Evolutionary conservation across 2,888 invertebrate genomes (phyloP), one percentile per base, ranked within the genome.

Genomic region (Megaustenia siamemsis): DNA sequence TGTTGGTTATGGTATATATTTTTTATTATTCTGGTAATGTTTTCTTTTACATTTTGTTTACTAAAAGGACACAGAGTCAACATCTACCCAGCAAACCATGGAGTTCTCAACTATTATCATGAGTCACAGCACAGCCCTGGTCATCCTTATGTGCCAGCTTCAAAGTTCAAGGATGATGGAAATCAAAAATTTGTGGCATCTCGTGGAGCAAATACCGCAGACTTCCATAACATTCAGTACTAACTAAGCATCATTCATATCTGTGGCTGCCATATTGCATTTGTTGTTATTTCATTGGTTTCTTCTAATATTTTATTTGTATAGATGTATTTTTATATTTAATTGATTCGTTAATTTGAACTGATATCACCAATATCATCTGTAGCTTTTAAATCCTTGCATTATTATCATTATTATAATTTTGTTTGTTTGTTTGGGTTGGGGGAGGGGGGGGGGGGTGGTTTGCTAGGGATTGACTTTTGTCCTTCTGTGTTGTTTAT

Each of bases 31-130:
- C 6, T 73, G 43, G 21, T 43, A 5, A n/a, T 38, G 1, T 60
- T 12, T 24, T 60, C 60, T 10, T 45, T 45, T 10, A 45, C 12
- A 12, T 18, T 18, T 73, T 73, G 24, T 75, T 49, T 75, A 2
- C 24, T 53, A 32, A 28, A 68, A 85, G 85, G 85, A 53, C 85
- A 85, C 73, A 73, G 85, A 53, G 85, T 85, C 21, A 85, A 85
- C 43, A 85, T 85, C 15, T 85, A 85, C 80, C 85, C 85, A 68
- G 77, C 75, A 28, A 77, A 43, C 43, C 85, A 85, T 32, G 85
- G 81, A n/a, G 81, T 68, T 18, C 53, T 66, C 76, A 85, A 76
- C 81, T 81, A 81, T 40, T 85, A 85, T 69, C 71, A 66, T 10
- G 85, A 85, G 63, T 73, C 68, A 10, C 40, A 38, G n/a, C 21